Conservation (phyloP, 2,113 vertebrate species). For the Cyrtonyx montezumae region DNA sequence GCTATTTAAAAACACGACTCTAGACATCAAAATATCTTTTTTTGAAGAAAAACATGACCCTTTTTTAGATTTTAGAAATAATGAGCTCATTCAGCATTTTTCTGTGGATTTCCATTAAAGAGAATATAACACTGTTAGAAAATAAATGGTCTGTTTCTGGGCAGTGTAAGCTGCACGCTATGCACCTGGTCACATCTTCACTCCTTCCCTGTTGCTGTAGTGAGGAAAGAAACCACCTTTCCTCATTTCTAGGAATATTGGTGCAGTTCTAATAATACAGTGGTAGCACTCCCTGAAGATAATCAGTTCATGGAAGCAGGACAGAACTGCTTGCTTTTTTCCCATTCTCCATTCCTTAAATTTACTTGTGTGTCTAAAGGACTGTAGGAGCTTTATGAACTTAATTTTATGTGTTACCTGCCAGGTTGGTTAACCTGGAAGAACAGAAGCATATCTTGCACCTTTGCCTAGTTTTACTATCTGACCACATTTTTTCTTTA, state of each 20-base stretch:
- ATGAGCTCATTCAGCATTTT: not conserved
- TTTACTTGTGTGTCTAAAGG: not conserved
- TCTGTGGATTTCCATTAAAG: not conserved
- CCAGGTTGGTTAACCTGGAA: not conserved
- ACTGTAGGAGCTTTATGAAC: not conserved
- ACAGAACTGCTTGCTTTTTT: not conserved
- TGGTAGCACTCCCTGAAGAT: not conserved
- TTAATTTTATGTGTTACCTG: not conserved
- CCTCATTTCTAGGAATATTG: not conserved
- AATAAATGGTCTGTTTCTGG: not conserved
- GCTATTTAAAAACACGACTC: not conserved
- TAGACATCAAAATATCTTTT: not conserved
- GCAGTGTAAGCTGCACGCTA: not conserved
- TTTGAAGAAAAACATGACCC: not conserved
- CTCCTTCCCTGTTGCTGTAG: fast-evolving
- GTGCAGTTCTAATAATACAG: not conserved
- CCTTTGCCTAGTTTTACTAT: not conserved
- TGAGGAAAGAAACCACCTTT: not conserved
- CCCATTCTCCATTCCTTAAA: not conserved
- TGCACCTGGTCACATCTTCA: not conserved
- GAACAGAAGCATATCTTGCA: not conserved
- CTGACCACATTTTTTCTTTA: not conserved
- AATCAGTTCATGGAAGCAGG: not conserved
- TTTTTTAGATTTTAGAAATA: not conserved
- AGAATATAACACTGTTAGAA: not conserved